Evolutionary conservation across 2,797 vertebrate species (phyloP).

Genomic region (Phataginus tetradactyla): DNA sequence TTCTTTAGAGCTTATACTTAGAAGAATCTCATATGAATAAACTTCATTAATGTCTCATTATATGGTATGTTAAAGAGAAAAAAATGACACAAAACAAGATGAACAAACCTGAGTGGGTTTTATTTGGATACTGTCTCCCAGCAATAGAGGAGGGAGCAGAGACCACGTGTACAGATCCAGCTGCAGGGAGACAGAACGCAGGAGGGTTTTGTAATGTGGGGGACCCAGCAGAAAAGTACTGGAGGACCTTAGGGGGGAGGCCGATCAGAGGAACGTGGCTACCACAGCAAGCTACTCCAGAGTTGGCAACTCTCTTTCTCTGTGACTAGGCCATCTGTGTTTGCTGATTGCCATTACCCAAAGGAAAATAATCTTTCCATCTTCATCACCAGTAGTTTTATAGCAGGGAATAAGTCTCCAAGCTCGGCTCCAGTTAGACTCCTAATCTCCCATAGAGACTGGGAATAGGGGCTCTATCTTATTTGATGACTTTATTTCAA

Average conservation of each 20-base stretch:
- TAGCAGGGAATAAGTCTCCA: neutral
- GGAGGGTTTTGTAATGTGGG: neutral
- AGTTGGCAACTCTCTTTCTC: neutral
- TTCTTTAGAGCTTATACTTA: neutral
- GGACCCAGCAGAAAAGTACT: neutral
- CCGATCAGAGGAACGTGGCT: neutral
- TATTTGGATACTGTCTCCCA: neutral
- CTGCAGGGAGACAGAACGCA: neutral
- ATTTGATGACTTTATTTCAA: neutral
- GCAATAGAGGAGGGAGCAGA: neutral
- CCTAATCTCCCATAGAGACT: accelerated
- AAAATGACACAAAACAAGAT: neutral
- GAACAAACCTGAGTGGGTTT: neutral
- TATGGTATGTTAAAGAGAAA: neutral
- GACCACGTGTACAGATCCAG: neutral
- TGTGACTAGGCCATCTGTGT: neutral
- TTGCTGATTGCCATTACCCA: neutral
- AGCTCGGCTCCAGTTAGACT: neutral
- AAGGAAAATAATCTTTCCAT: neutral
- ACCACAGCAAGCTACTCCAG: neutral
- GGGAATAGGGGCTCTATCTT: too few relatives aligned
- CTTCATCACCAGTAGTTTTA: neutral
- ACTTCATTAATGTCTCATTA: neutral
- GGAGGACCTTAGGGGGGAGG: neutral
- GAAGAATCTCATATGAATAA: neutral